Conservation (phyloP, 2,888 invertebrate species). For the Noctua janthina region DNA sequence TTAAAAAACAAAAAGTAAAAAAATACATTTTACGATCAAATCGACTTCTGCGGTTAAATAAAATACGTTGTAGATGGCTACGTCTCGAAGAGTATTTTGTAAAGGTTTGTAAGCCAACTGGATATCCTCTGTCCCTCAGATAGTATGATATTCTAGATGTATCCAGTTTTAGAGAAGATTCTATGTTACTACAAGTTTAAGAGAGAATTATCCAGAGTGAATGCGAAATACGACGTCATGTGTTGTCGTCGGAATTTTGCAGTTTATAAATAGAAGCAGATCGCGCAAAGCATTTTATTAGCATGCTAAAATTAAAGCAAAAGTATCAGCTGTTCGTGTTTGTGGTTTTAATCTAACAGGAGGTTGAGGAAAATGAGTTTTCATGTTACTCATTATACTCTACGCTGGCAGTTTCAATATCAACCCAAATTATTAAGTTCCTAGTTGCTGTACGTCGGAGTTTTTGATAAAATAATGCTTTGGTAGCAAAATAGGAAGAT, state of each 20-base stretch:
- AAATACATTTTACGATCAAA: neutral
- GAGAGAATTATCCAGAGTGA: conserved; percentile 15
- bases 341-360: conserved; percentile 40
- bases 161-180: neutral
- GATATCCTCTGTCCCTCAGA: neutral
- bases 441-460: neutral
- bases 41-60: neutral
- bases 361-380: conserved; percentile 37
- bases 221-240: conserved; percentile 26
- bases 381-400: conserved; percentile 26
- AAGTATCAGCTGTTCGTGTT: conserved; percentile 51
- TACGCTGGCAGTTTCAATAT: conserved; percentile 26
- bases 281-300: conserved; percentile 49
- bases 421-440: conserved; percentile 25
- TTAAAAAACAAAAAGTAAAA: no score
- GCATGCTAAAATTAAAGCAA: conserved; percentile 46
- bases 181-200: neutral
- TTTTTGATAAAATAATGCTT: conserved; percentile 29
- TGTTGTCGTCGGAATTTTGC: conserved; percentile 30
- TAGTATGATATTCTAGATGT: neutral
- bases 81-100: neutral
- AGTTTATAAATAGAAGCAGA: conserved; percentile 49
- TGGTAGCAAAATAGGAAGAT: neutral
- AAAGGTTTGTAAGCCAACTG: neutral
- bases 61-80: neutral